phyloP scores from a whole-genome alignment of 2,797 vertebrate species.

The Neosilurus mollespiculum region DNA sequence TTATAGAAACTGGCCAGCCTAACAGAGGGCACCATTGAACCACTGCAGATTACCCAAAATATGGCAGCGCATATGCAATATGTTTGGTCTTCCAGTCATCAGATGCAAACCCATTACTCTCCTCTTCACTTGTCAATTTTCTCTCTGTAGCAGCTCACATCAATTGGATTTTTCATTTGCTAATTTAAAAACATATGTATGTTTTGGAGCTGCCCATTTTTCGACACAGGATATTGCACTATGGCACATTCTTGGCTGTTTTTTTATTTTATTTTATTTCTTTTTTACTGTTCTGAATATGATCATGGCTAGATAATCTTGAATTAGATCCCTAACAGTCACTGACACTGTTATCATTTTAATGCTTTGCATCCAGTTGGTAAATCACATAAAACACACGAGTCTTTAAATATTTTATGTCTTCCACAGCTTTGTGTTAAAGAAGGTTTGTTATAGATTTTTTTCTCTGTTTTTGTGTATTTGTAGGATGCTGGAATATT shows the following conservation, averaged over 20 bases:
- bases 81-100: not conserved
- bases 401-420: not conserved
- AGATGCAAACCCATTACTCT: conserved; percentile 5
- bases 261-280: too few relatives aligned
- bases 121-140: not conserved
- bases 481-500: conserved; percentile 97
- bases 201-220: not conserved
- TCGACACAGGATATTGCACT: not conserved
- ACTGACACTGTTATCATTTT: conserved; percentile 1
- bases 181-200: not conserved
- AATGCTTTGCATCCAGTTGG: conserved; percentile 2
- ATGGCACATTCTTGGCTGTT: not conserved
- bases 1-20: not conserved
- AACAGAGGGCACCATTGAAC: not conserved
- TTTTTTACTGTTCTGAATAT: not conserved
- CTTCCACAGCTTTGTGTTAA: conserved; percentile 11
- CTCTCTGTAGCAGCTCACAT: not conserved
- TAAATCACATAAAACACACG: not conserved
- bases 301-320: not conserved
- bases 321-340: not conserved
- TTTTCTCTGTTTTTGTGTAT: conserved; percentile 36
- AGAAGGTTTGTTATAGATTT: not conserved
- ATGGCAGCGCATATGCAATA: not conserved
- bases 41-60: conserved; percentile 3
- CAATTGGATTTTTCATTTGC: not conserved